Evolutionary conservation across 2,113 vertebrate species (phyloP).

Genomic region (Lonchura striata): DNA sequence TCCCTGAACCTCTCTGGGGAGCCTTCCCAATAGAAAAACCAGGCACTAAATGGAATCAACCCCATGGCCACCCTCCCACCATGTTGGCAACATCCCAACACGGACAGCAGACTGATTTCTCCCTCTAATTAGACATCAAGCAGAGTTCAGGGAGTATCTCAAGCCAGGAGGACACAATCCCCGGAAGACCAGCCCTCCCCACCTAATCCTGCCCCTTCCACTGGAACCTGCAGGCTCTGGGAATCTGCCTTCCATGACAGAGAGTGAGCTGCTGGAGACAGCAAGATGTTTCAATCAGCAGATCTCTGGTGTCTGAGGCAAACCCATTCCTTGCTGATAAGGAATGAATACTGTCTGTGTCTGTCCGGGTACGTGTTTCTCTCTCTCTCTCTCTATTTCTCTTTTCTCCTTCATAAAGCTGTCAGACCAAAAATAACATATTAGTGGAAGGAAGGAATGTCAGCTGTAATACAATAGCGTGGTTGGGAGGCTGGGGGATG

Average conservation of each 20-base stretch:
- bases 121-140: background rate
- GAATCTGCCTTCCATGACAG: background rate
- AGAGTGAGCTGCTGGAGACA: background rate
- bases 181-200: background rate
- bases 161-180: background rate
- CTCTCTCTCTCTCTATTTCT: constrained; percentile 23
- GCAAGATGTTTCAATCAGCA: constrained; percentile 36
- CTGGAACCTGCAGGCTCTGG: background rate
- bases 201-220: background rate
- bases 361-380: background rate
- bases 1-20: background rate
- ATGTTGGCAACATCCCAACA: rapidly evolving
- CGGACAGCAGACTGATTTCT: background rate
- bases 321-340: constrained; percentile 18
- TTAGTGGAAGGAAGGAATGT: constrained; percentile 32
- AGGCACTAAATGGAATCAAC: background rate
- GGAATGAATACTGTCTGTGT: constrained; percentile 23
- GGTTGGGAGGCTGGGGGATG: background rate
- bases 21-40: background rate
- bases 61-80: background rate
- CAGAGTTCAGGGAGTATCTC: background rate
- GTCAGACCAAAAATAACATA: constrained; percentile 61
- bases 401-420: constrained; percentile 61
- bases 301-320: background rate
- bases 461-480: constrained; percentile 23